phyloP scores from a whole-genome alignment of 2,113 vertebrate genomes.

The Caloenas nicobarica region DNA sequence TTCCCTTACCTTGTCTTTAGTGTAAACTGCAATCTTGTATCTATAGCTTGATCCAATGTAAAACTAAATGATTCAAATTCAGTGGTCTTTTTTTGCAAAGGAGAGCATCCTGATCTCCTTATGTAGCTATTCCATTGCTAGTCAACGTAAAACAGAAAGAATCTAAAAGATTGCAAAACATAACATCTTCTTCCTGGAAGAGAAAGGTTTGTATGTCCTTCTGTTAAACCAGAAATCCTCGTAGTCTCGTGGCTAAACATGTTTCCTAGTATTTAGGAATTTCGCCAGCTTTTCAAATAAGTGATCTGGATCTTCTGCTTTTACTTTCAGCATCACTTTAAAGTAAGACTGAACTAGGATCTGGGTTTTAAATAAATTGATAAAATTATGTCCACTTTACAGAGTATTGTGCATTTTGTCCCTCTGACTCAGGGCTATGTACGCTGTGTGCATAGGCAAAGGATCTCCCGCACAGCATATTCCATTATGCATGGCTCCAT shows the following conservation, averaged over 20 bases:
- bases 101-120: not conserved
- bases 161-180: not conserved
- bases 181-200: not conserved
- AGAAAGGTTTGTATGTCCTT: not conserved
- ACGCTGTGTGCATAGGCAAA: not conserved
- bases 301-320: not conserved
- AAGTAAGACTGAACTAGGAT: not conserved
- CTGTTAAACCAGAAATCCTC: not conserved
- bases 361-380: not conserved
- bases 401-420: not conserved
- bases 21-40: not conserved
- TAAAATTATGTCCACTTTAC: not conserved
- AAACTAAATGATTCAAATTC: not conserved
- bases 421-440: not conserved
- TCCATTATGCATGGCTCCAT: not conserved
- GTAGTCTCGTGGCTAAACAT: not conserved
- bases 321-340: not conserved
- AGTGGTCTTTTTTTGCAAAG: not conserved
- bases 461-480: not conserved
- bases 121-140: fast-evolving
- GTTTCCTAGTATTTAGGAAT: not conserved
- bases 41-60: not conserved
- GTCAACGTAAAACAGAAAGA: not conserved
- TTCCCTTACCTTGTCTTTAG: not conserved
- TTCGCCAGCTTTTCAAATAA: not conserved